Percentiles rank a stretch among this genome's conserved stretches.
Evolutionary conservation across 2,888 invertebrate species (phyloP).

Genomic region (Thymelicus sylvestris): DNA sequence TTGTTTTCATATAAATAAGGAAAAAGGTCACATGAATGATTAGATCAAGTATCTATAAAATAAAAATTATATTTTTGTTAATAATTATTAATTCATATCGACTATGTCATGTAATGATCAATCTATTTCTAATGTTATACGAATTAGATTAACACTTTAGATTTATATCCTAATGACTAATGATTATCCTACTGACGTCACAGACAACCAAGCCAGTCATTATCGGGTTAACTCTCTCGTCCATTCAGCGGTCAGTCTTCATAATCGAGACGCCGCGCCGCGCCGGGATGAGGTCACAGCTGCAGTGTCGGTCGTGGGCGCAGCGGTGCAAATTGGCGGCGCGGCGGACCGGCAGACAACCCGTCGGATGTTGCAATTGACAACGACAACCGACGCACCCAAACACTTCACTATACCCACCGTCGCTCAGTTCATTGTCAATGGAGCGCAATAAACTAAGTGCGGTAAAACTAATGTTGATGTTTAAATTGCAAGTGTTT

Average conservation of each 20-base stretch:
- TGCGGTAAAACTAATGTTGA: neutral
- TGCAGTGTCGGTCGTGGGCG: slow-evolving; percentile 26
- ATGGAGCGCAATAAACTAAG: neutral
- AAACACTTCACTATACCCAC: slow-evolving; percentile 45
- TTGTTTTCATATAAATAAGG: no score
- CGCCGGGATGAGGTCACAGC: slow-evolving; percentile 47
- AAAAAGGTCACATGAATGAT: no score
- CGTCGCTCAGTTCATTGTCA: slow-evolving; percentile 8
- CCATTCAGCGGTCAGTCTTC: slow-evolving; percentile 25
- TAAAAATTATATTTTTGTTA: no score
- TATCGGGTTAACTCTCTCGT: slow-evolving; percentile 20
- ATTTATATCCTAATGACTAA: no score
- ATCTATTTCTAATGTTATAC: no score
- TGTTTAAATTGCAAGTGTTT: no score
- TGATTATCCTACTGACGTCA: neutral
- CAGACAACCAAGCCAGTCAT: neutral
- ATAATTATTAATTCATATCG: no score
- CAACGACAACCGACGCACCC: slow-evolving; percentile 49
- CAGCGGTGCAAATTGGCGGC: slow-evolving; percentile 61
- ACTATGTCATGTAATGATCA: no score
- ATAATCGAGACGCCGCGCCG: slow-evolving; percentile 37
- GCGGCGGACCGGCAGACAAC: slow-evolving; percentile 60
- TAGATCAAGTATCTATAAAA: no score
- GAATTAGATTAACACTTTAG: no score
- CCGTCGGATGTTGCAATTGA: slow-evolving; percentile 78